phyloP scores from a whole-genome alignment of 64 coral and sea anemone genomes.

The Pachyseris speciosa region DNA sequence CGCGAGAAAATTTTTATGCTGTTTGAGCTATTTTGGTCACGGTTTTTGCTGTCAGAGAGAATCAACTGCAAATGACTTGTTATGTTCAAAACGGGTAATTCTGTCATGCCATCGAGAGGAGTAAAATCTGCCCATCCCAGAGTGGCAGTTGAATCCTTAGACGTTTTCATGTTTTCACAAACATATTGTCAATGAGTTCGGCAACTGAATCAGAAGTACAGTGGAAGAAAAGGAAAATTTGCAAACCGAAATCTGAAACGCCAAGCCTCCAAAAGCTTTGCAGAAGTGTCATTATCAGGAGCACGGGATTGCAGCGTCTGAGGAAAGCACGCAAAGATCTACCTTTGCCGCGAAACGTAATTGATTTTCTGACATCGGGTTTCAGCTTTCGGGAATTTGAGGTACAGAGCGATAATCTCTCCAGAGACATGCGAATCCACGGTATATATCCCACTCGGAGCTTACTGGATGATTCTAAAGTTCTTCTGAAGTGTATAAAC shows the following conservation, averaged over 20 bases:
- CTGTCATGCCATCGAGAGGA: neutral
- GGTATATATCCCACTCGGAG: constrained; percentile 66
- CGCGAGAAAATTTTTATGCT: constrained; percentile 17
- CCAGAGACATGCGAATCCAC: constrained; percentile 71
- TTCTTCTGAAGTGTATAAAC: constrained; percentile 71
- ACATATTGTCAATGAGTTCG: neutral
- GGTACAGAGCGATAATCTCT: constrained; percentile 57
- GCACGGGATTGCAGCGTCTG: constrained; percentile 53
- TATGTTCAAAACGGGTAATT: constrained; percentile 34
- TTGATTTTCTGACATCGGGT: constrained; percentile 52
- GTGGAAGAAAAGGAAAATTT: neutral
- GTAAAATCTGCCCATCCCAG: neutral
- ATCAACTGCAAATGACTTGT: constrained; percentile 38
- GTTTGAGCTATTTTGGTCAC: neutral
- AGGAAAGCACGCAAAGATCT: constrained; percentile 52
- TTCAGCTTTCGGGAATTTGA: constrained; percentile 79
- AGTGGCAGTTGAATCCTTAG: neutral
- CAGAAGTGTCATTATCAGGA: constrained; percentile 60
- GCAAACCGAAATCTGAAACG: constrained; percentile 1
- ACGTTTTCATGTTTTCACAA: too few species aligned
- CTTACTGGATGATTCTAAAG: constrained; percentile 67
- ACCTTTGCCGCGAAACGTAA: constrained; percentile 49
- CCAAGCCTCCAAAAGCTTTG: constrained; percentile 49
- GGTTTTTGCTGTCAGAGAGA: constrained; percentile 30
- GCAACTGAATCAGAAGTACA: neutral